Evolutionary conservation across 2,888 invertebrate genomes (phyloP), one percentile per base, ranked within the genome.

Genomic region (Altica lythri): DNA sequence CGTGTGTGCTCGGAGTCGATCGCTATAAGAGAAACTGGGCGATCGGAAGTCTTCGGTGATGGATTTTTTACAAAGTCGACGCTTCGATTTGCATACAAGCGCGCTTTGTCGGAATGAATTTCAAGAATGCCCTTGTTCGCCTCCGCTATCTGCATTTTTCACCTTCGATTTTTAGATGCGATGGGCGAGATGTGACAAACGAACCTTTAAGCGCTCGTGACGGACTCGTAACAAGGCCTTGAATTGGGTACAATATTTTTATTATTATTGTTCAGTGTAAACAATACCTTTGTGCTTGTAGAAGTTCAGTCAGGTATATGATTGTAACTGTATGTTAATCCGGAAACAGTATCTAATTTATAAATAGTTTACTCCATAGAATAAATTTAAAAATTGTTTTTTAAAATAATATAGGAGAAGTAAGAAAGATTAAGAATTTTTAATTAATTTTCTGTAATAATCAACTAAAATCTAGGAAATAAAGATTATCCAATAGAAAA

Each of bases 11-110:
- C 73, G 73, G 67, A 61, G 59, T 56, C 63, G 63, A 64, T 69
- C 71, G 72, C 59, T 34, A 38, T 38, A 57, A 61, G 63, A 64
- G 65, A 68, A 65, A 63, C 65, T 61, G 40, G 47, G 40, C 64
- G 57, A 61, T 73, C 73, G 74, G 72, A 66, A 67, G 66, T 64
- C 63, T 69, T 72, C 74, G 74, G 67, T 68, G 67, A 74, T 74
- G 68, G 46, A 46, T 53, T 40, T 45, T 52, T 37, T 43, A 45
- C 52, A 38, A 52, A 52, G 50, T 50, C 52, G 52, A 45, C 45
- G 45, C 45, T 35, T 45, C 65, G 67, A 74, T 74, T 73, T 74
- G 72, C 73, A 74, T 74, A 72, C 71, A 66, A 65, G 65, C 61
- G 64, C 55, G 62, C 65, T 65, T 65, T 67, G 64, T 66, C 59